Base-by-base conservation (phyloP, 2,113 vertebrate species). In the Porphyrio hochstetteri region DNA sequence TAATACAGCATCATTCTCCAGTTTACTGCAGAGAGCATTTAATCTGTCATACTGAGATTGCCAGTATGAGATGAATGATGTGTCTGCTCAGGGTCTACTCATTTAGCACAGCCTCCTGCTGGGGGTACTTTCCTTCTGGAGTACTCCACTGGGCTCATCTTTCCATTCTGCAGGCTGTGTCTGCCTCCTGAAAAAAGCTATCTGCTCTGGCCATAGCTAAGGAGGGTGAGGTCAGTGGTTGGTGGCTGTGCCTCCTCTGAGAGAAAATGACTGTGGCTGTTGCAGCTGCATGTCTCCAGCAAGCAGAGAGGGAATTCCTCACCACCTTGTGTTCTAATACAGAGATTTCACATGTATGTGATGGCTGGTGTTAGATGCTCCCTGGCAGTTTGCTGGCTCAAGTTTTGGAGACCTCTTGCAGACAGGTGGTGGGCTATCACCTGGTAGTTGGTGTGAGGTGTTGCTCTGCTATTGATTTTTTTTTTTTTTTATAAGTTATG, bases 81-180 rank as follows among this genome's bases (percentile, higher is more conserved):
- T n/a, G 28, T 44, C 24, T 80, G 48, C 46, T 76, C 18, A 25
- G 69, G 79, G 42, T 82, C 71, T 23, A 12, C 19, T 61, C 4
- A 3, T 78, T 82, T 16, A n/a, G 20, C 27, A 33, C 44, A 55
- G 1, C 20, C 17, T 86, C 16, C n/a, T 57, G 48, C 14, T 29
- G 38, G 38, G 20, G 33, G 29, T 38, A 2, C 27, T 86, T 88
- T 63, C n/a, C 46, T 20, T 5, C 8, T 40, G 20, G 57, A 61
- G 50, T 4, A n/a, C 3, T 9, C 50, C 9, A 1, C 15, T 15
- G 19, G 63, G 65, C 7, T 69, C 7, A 5, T 28, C 33, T 15
- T 24, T 44, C 48, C 16, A 0, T 20, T 2, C 28, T 0, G 0
- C 1, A 13, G 31, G 28, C 61, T 71, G 15, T 35, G 16, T 23